Conservation (phyloP, 2,797 vertebrate genomes). For the Luscinia megarhynchos region DNA sequence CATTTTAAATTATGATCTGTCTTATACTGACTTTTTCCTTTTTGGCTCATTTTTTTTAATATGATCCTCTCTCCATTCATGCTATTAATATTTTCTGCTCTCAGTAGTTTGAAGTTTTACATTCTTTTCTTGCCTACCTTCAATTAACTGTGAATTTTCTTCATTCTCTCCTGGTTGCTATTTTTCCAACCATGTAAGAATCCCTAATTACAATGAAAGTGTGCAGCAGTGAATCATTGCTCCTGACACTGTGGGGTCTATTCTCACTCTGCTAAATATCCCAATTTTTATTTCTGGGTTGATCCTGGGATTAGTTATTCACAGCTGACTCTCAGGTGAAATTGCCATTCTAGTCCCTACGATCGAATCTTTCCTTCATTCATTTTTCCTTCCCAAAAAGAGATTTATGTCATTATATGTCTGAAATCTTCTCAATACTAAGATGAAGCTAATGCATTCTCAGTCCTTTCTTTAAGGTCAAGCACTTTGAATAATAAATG, state of each 20-base stretch:
- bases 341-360: not conserved
- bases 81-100: not conserved
- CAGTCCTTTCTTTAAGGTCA: not conserved
- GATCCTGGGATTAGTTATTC: slow-evolving; percentile 7
- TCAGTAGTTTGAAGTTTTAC: not conserved
- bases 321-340: not conserved
- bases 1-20: not conserved
- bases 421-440: not conserved
- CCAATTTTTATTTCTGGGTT: slow-evolving; percentile 16
- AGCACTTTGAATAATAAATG: slow-evolving; percentile 3
- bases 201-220: not conserved
- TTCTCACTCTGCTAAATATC: not conserved
- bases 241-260: not conserved
- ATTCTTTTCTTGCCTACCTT: not conserved
- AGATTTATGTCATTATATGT: not conserved
- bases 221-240: not conserved
- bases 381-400: not conserved
- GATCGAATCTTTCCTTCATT: not conserved
- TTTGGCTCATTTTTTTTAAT: not conserved
- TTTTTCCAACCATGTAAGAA: not conserved
- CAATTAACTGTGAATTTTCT: slow-evolving; percentile 9
- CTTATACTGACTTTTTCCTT: not conserved
- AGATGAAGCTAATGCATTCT: not conserved
- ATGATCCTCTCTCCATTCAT: not conserved
- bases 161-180: not conserved